These are phyloP conservation scores for Monopterus albus DNA, from an alignment of 2,113 vertebrate species.

Conservation along the genomic window DNA sequence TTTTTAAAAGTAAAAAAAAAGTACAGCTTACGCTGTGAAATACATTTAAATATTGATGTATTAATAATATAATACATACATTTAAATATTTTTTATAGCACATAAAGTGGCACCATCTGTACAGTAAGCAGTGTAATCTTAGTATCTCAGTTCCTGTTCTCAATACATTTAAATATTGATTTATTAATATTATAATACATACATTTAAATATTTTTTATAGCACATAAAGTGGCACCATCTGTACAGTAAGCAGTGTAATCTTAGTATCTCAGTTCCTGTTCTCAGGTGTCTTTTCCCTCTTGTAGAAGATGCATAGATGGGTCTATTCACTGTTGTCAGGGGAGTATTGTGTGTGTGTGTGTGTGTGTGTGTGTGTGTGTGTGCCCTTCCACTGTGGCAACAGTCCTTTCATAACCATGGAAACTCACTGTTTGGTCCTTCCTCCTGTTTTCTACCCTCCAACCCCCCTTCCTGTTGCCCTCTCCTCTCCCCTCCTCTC, in stretches of 20 bases:
- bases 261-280: conserved; percentile 16
- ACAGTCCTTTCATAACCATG: conserved; percentile 97
- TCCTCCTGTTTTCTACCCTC: conserved; percentile 39
- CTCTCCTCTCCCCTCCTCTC: background rate
- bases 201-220: background rate
- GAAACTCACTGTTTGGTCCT: conserved; percentile 94
- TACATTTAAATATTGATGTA: no score
- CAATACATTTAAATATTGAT: no score
- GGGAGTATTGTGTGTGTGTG: conserved; percentile 52
- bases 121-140: conserved; percentile 14
- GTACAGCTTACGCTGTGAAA: background rate
- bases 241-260: conserved; percentile 16
- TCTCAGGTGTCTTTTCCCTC: conserved; percentile 55
- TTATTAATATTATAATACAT: no score
- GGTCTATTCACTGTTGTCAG: conserved; percentile 84
- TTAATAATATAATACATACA: no score
- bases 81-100: background rate
- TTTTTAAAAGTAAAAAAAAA: background rate
- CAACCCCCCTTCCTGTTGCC: conserved; percentile 4
- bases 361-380: conserved; percentile 43
- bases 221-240: background rate
- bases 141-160: conserved; percentile 30
- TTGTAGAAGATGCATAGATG: conserved; percentile 64
- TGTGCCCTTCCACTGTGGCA: conserved; percentile 86
- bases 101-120: background rate